Conservation (phyloP, 2,113 vertebrate genomes). For the Malaclemys terrapin region DNA sequence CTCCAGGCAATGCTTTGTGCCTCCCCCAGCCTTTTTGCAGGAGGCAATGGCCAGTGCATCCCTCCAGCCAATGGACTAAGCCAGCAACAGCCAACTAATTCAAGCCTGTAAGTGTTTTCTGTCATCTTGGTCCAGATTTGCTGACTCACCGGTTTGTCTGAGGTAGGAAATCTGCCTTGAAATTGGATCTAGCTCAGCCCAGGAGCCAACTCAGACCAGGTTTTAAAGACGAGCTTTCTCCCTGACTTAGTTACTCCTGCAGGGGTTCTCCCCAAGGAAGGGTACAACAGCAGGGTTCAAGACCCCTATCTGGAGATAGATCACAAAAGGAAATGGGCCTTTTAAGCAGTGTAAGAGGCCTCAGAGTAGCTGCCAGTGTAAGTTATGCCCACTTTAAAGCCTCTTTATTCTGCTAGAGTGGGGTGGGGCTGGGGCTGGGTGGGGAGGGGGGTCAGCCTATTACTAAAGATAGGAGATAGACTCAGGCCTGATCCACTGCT, state of each 20-base stretch:
- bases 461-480: neutral
- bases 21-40: neutral
- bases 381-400: neutral
- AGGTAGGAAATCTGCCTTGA: neutral
- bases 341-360: neutral
- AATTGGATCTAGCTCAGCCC: neutral
- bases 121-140: neutral
- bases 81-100: neutral
- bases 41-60: neutral
- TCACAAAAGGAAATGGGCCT: neutral
- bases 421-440: rapidly evolving
- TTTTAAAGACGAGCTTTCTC: neutral
- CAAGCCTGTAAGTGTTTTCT: neutral
- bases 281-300: neutral
- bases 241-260: neutral
- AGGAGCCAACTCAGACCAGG: too few relatives aligned
- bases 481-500: neutral
- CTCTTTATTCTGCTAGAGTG: neutral
- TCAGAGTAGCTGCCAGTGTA: too few relatives aligned
- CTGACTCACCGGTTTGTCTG: neutral
- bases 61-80: neutral
- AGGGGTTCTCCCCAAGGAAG: neutral
- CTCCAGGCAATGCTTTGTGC: neutral
- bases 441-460: neutral
- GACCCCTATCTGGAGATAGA: neutral